Evolutionary conservation across 2,888 invertebrate genomes (phyloP).

Genomic region (Plemyria rubiginata): DNA sequence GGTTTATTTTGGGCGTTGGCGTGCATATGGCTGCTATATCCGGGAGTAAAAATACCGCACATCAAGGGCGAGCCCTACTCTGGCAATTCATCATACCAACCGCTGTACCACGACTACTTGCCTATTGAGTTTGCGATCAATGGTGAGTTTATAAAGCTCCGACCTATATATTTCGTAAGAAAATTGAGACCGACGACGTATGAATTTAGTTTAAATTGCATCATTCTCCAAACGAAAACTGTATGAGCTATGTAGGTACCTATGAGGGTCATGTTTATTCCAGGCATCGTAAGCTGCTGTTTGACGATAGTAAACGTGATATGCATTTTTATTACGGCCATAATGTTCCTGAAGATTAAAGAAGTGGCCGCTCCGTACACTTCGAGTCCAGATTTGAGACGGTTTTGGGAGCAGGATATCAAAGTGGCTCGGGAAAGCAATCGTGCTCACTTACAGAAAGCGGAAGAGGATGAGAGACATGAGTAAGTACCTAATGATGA

Average conservation of each 20-base stretch:
- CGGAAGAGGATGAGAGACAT: conserved; percentile 78
- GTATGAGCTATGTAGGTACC: not conserved
- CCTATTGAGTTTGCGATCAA: conserved; percentile 91
- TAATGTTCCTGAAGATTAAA: conserved; percentile 92
- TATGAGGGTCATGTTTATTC: conserved; percentile 21
- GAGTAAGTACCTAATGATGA: conserved; percentile 64
- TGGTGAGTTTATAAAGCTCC: conserved; percentile 65
- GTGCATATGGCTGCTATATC: conserved; percentile 89
- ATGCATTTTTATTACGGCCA: conserved; percentile 92
- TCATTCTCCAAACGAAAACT: not conserved
- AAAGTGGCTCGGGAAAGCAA: conserved; percentile 89
- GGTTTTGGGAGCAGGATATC: conserved; percentile 93
- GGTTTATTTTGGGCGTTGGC: conserved; percentile 90
- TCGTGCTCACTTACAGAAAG: conserved; percentile 84
- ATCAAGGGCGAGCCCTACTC: conserved; percentile 87
- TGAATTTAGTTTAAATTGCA: not conserved
- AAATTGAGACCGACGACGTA: not conserved
- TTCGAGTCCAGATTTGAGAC: conserved; percentile 88
- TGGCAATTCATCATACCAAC: conserved; percentile 87
- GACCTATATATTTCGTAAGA: conserved; percentile 18
- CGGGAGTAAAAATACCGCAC: conserved; percentile 88
- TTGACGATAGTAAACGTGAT: conserved; percentile 92
- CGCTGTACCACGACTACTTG: conserved; percentile 89
- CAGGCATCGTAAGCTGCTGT: conserved; percentile 90
- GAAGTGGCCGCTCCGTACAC: conserved; percentile 93